Evolutionary conservation across 2,113 vertebrate genomes (phyloP).

Genomic region (Zapus hudsonius): DNA sequence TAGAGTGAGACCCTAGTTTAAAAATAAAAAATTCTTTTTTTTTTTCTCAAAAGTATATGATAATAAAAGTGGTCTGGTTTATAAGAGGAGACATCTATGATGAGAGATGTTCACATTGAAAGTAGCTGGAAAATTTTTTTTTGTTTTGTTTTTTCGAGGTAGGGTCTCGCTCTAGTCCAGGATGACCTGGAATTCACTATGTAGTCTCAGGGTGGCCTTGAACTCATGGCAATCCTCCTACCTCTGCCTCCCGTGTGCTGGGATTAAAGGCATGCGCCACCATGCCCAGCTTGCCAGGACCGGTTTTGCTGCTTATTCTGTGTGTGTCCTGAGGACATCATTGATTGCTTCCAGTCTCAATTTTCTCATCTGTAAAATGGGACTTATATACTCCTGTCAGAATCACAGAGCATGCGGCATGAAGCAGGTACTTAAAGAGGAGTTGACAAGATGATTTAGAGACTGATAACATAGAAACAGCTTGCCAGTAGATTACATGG

Average conservation of each 20-base stretch:
- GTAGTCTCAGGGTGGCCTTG: too few species aligned
- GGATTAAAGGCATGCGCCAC: too few species aligned
- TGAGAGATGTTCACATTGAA: neutral
- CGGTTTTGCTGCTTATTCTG: slow-evolving; percentile 3
- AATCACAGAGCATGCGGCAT: neutral
- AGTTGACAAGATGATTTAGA: neutral
- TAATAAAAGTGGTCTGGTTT: neutral
- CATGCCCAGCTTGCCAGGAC: slow-evolving; percentile 16
- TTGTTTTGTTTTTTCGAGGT: too few species aligned
- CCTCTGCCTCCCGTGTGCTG: too few species aligned
- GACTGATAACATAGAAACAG: neutral
- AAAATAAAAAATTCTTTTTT: neutral
- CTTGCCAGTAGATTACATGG: neutral
- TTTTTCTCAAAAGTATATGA: neutral
- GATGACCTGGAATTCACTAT: too few species aligned
- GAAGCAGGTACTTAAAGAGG: slow-evolving; percentile 12
- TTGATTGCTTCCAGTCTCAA: neutral
- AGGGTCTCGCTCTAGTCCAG: too few species aligned
- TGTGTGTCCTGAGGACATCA: slow-evolving; percentile 3
- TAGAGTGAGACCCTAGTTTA: too few species aligned
- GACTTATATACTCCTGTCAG: neutral
- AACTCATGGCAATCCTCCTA: too few species aligned
- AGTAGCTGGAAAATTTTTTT: neutral
- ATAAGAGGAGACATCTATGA: neutral
- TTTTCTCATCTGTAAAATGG: slow-evolving; percentile 35